Conservation (phyloP, 1,140 invertebrate species). For the Drosophila kurseongensis region DNA sequence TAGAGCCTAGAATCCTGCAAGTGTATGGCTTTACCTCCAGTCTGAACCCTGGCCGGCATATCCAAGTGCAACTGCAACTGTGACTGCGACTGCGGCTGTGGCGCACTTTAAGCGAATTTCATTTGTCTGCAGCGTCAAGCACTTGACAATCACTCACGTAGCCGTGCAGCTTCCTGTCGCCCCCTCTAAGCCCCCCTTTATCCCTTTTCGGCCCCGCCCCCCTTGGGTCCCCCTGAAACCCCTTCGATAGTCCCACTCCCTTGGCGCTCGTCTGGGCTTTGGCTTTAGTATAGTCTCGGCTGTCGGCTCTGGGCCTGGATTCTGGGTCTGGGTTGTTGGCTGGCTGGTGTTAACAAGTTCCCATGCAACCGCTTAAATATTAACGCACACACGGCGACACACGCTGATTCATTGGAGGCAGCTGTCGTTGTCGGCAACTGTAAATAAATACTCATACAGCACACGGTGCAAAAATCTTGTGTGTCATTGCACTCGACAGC, state of each 20-base stretch:
- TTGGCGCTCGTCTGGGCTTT: conserved; percentile 49
- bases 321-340: conserved; percentile 22
- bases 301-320: conserved; percentile 25
- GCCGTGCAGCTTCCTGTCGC: conserved; percentile 68
- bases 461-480: conserved; percentile 70
- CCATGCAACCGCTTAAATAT: conserved; percentile 81
- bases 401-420: conserved; percentile 32
- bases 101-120: conserved; percentile 81
- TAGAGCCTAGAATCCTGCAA: neutral
- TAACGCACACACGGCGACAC: conserved; percentile 61
- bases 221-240: neutral
- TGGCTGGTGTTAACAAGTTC: conserved; percentile 76
- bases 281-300: conserved; percentile 29
- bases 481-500: conserved; percentile 74
- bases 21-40: conserved; percentile 6
- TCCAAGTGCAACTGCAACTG: conserved; percentile 37
- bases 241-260: conserved; percentile 25
- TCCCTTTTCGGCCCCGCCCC: no score
- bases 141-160: conserved; percentile 83
- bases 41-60: conserved; percentile 10
- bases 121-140: conserved; percentile 83
- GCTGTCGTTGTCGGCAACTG: conserved; percentile 68
- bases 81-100: conserved; percentile 44
- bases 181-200: neutral
- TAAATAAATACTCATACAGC: conserved; percentile 82